A percentile compares a stretch with the other conserved stretches of the same genome.
These are phyloP conservation scores for Pagetopsis macropterus DNA, from an alignment of 2,797 vertebrate genomes.

Conservation along the genomic window DNA sequence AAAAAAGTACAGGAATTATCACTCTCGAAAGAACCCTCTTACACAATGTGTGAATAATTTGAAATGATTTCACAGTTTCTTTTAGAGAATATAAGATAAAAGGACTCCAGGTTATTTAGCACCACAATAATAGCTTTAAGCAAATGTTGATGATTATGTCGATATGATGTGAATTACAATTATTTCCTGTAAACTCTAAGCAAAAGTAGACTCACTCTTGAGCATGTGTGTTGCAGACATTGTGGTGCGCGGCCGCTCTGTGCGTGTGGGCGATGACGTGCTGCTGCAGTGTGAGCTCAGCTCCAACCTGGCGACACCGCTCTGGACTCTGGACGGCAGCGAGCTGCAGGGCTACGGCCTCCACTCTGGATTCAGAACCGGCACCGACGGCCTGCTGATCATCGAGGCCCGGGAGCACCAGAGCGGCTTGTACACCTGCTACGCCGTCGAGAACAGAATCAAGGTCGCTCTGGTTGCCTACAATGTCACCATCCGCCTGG, in stretches of 20 bases:
- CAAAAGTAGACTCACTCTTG: neutral
- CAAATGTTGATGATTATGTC: no score
- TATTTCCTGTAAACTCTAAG: neutral
- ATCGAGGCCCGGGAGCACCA: conserved; percentile 85
- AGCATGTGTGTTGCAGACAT: conserved; percentile 55
- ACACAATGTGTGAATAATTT: no score
- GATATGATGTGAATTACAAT: no score
- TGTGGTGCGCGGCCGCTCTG: conserved; percentile 82
- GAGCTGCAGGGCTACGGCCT: conserved; percentile 78
- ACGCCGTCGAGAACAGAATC: conserved; percentile 87
- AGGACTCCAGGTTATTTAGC: no score
- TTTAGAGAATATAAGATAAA: no score
- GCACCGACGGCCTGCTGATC: conserved; percentile 92
- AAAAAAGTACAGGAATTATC: no score
- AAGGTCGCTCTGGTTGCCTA: conserved; percentile 84
- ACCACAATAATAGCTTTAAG: no score
- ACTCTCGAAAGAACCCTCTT: no score
- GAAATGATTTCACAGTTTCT: no score
- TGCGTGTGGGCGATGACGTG: conserved; percentile 90
- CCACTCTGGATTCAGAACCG: conserved; percentile 85
- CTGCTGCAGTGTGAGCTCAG: conserved; percentile 93
- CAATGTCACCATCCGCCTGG: conserved; percentile 81
- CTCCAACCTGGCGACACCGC: conserved; percentile 91
- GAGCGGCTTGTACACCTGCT: conserved; percentile 90
- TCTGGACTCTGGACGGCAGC: conserved; percentile 87